Evolutionary conservation across 2,888 invertebrate genomes (phyloP).

Genomic region (Caenorhabditis sinica): DNA sequence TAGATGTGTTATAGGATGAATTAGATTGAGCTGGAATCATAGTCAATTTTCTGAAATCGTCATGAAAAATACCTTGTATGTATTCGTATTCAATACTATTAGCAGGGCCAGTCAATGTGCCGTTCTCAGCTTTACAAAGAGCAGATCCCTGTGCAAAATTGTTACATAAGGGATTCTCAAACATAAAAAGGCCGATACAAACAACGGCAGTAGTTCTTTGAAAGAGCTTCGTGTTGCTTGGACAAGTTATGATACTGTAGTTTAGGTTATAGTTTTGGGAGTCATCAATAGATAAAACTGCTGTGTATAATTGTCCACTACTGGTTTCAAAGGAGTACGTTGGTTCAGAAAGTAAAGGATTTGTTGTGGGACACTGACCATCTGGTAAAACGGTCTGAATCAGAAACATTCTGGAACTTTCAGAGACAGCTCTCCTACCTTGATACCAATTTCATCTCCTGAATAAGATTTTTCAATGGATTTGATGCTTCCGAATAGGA

Average conservation of each 20-base stretch:
- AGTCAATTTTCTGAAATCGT: neutral
- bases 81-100: constrained; percentile 3
- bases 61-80: neutral
- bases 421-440: neutral
- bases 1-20: neutral
- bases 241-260: constrained; percentile 7
- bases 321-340: neutral
- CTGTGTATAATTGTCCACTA: neutral
- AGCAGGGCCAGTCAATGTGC: constrained; percentile 19
- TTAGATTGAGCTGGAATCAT: neutral
- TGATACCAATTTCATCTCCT: neutral
- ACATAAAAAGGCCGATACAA: constrained; percentile 9
- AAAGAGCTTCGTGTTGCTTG: constrained; percentile 4
- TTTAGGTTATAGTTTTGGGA: neutral
- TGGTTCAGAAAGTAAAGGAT: neutral
- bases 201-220: neutral
- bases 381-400: neutral
- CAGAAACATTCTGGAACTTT: neutral
- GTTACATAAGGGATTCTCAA: constrained; percentile 1
- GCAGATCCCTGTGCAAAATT: neutral
- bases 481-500: neutral
- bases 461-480: neutral
- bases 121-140: constrained; percentile 2
- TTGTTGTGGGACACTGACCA: neutral
- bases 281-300: neutral